Conservation (phyloP, 1,140 invertebrate genomes). For the Drosophila tristis region DNA sequence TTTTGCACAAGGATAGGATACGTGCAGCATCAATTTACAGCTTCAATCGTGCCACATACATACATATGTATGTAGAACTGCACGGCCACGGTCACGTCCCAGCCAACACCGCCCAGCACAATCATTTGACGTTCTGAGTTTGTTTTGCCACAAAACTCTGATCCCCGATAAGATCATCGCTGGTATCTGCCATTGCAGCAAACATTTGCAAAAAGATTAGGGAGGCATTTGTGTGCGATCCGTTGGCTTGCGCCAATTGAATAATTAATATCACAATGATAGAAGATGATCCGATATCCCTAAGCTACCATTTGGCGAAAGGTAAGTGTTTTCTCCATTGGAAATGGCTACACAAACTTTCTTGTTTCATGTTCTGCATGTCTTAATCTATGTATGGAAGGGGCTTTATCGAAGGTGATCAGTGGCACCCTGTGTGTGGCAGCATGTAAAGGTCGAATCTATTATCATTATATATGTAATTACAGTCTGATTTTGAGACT, state of each 20-base stretch:
- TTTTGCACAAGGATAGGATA: slow-evolving; percentile 20
- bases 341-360: not conserved
- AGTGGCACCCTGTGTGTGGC: no score
- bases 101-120: not conserved
- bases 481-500: no score
- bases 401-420: no score
- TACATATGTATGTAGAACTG: not conserved
- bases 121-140: slow-evolving; percentile 14
- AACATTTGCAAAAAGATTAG: not conserved
- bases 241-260: slow-evolving; percentile 7
- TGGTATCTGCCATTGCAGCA: not conserved
- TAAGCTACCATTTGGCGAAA: slow-evolving; percentile 47
- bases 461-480: no score
- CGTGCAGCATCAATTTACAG: slow-evolving; percentile 28
- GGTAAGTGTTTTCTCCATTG: slow-evolving; percentile 39
- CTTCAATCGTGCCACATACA: not conserved
- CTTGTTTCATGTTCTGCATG: not conserved
- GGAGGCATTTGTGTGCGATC: slow-evolving; percentile 5
- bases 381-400: no score
- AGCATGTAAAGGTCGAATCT: no score
- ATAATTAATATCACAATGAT: slow-evolving; percentile 42
- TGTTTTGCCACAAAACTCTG: slow-evolving; percentile 7
- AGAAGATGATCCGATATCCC: slow-evolving; percentile 38
- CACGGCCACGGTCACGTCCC: not conserved
- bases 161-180: slow-evolving; percentile 6